phyloP scores from a whole-genome alignment of 2,888 invertebrate genomes.

The Erebia aethiops region DNA sequence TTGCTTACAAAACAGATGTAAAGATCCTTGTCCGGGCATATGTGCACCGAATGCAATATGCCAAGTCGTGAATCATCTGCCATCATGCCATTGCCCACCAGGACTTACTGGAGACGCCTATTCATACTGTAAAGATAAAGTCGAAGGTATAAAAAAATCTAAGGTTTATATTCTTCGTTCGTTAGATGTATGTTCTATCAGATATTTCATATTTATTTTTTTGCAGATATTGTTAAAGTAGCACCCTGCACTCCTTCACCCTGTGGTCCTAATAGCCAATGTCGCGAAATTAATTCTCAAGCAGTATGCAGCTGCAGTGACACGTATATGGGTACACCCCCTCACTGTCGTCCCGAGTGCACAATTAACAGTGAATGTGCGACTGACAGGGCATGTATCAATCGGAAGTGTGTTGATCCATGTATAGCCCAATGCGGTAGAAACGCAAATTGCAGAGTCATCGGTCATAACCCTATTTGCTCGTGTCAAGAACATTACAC shows the following conservation, averaged over 20 bases:
- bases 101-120: conserved; percentile 89
- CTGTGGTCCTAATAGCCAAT: conserved; percentile 90
- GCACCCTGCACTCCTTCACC: conserved; percentile 88
- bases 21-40: conserved; percentile 90
- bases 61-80: conserved; percentile 89
- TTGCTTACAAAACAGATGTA: conserved; percentile 89
- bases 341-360: conserved; percentile 91
- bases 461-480: conserved; percentile 92
- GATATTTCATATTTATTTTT: conserved; percentile 28
- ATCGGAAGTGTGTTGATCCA: conserved; percentile 90
- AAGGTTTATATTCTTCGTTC: not conserved
- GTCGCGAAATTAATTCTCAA: conserved; percentile 86
- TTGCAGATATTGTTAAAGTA: conserved; percentile 65
- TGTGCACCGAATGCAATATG: conserved; percentile 90
- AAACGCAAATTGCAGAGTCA: conserved; percentile 90
- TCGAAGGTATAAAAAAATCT: conserved; percentile 58
- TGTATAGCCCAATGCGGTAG: conserved; percentile 91
- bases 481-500: conserved; percentile 87
- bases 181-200: not conserved
- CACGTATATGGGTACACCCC: conserved; percentile 89
- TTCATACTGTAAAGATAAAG: conserved; percentile 79
- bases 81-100: conserved; percentile 87
- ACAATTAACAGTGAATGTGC: conserved; percentile 91
- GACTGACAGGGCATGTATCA: conserved; percentile 88
- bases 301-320: conserved; percentile 88